Conservation (phyloP, 2,888 invertebrate genomes). For the Sepioteuthis lessoniana region DNA sequence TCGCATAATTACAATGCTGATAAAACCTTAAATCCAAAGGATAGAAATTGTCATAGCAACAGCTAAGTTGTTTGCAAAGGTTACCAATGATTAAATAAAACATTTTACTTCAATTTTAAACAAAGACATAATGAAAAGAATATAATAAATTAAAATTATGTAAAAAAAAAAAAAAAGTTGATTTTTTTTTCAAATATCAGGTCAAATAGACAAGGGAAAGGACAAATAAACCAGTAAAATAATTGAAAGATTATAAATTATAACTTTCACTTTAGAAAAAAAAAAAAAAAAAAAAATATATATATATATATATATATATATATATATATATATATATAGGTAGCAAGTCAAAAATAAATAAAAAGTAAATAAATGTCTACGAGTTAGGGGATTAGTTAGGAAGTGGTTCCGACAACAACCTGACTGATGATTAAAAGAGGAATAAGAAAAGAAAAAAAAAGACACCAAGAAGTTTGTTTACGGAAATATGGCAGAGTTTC, state of each 20-base stretch:
- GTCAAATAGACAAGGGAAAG: neutral
- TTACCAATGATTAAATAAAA: neutral
- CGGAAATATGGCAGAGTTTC: neutral
- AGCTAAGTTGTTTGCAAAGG: neutral
- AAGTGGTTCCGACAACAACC: neutral
- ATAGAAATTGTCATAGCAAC: neutral
- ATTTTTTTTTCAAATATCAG: too few relatives aligned
- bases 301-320: too few relatives aligned
- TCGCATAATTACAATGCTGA: neutral
- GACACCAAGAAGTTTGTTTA: conserved; percentile 16
- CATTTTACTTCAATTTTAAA: too few relatives aligned
- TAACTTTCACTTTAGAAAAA: too few relatives aligned
- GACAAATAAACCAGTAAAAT: neutral
- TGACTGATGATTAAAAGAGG: neutral
- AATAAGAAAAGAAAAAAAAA: neutral
- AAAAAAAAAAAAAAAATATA: too few relatives aligned
- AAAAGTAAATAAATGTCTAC: neutral
- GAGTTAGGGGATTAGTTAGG: neutral
- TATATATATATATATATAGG: too few relatives aligned
- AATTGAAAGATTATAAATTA: neutral
- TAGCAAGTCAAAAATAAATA: neutral
- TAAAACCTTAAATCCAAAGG: neutral
- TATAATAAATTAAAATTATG: too few relatives aligned
- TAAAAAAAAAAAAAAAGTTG: too few relatives aligned
- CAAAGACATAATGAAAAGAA: too few relatives aligned